Conservation (phyloP, 2,113 vertebrate species). For the Lepisosteus osseus region DNA sequence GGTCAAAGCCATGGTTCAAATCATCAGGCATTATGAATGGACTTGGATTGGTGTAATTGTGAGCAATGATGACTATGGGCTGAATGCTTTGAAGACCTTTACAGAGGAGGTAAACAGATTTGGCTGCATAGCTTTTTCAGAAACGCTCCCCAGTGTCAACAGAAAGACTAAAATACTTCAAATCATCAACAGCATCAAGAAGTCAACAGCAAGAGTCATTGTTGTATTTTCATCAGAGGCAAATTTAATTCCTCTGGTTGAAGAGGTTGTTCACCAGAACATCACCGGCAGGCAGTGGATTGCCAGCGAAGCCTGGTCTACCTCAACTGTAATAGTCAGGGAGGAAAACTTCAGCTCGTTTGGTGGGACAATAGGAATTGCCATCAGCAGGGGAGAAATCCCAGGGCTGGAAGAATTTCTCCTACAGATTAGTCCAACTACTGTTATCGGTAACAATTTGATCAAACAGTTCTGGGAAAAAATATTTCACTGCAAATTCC, state of each 20-base stretch:
- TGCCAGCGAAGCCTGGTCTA: slow-evolving; percentile 61
- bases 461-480: slow-evolving; percentile 55
- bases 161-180: background rate
- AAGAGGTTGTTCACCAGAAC: slow-evolving; percentile 44
- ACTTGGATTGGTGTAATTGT: background rate
- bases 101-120: background rate
- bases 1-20: slow-evolving; percentile 1
- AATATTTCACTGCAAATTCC: slow-evolving; percentile 57
- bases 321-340: slow-evolving; percentile 40
- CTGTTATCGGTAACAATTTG: slow-evolving; percentile 38
- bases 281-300: slow-evolving; percentile 62
- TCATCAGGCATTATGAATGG: background rate
- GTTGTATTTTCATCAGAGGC: slow-evolving; percentile 6
- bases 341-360: slow-evolving; percentile 42
- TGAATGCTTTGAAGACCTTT: background rate
- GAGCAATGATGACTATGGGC: background rate
- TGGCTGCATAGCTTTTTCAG: slow-evolving; percentile 10
- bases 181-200: slow-evolving; percentile 15
- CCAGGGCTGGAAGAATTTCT: slow-evolving; percentile 51
- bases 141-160: slow-evolving; percentile 2
- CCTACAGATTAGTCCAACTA: slow-evolving; percentile 35
- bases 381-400: slow-evolving; percentile 60
- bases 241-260: background rate
- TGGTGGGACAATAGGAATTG: slow-evolving; percentile 58
- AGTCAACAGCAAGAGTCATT: slow-evolving; percentile 9